Conservation (phyloP, 2,113 vertebrate species). For the Crotalus horridus region DNA sequence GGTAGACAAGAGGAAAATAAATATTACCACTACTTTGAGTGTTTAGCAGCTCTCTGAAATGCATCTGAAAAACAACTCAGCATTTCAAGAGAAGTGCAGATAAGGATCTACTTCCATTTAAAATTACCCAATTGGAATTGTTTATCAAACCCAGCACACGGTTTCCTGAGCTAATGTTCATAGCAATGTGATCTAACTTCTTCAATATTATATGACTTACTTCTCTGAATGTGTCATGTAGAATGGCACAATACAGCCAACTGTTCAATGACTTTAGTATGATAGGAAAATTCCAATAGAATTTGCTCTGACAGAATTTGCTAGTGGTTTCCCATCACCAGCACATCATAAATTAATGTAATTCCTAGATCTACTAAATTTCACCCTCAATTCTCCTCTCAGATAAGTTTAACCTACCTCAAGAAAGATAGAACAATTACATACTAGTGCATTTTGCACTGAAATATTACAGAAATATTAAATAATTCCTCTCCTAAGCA, state of each 20-base stretch:
- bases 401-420: constrained; percentile 6
- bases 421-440: not conserved
- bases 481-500: not conserved
- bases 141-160: not conserved
- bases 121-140: not conserved
- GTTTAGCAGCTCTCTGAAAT: not conserved
- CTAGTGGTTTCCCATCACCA: not conserved
- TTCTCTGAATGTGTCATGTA: not conserved
- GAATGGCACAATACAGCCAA: not conserved
- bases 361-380: not conserved
- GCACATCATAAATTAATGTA: not conserved
- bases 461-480: not conserved
- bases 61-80: not conserved
- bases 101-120: not conserved
- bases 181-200: not conserved
- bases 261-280: not conserved
- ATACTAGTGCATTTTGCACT: not conserved
- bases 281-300: rapidly evolving
- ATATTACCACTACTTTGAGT: not conserved
- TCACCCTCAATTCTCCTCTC: not conserved
- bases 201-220: not conserved
- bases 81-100: not conserved
- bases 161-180: not conserved
- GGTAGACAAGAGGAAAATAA: not conserved
- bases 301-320: too few relatives aligned